Conservation (phyloP, 2,797 vertebrate genomes). For the Tarsius wallacei region DNA sequence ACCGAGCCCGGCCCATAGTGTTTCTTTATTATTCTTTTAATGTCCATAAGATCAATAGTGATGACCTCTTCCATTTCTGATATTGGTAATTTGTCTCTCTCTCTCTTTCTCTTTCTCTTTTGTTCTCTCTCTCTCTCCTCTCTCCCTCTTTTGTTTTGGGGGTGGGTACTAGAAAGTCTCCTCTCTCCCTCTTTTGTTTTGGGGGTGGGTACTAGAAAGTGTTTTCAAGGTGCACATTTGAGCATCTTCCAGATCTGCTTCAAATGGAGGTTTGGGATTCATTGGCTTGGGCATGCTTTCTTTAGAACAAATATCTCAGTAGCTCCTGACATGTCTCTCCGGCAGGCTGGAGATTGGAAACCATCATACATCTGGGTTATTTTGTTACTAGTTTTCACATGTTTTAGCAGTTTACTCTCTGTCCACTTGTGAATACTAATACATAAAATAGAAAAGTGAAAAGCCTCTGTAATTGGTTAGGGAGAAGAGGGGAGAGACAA, state of each 20-base stretch:
- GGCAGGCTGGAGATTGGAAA: background rate
- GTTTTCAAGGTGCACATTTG: background rate
- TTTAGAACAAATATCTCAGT: too few relatives aligned
- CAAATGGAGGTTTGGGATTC: too few relatives aligned
- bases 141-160: background rate
- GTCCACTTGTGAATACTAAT: background rate
- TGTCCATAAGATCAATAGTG: background rate
- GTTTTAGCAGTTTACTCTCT: background rate
- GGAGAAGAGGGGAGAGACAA: too few relatives aligned
- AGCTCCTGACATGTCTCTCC: background rate
- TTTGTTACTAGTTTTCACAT: background rate
- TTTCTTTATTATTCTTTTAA: background rate
- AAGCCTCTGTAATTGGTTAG: background rate
- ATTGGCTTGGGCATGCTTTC: background rate
- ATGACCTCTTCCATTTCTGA: background rate
- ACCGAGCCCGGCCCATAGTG: fast-evolving
- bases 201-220: background rate
- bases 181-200: background rate
- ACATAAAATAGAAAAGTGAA: background rate
- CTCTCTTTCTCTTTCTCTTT: background rate
- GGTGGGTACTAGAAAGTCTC: background rate
- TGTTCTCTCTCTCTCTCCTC: too few relatives aligned
- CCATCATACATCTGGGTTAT: background rate
- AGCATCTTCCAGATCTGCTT: background rate
- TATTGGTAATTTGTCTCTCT: background rate